phyloP scores from a whole-genome alignment of 2,113 vertebrate genomes.

The Solea solea region DNA sequence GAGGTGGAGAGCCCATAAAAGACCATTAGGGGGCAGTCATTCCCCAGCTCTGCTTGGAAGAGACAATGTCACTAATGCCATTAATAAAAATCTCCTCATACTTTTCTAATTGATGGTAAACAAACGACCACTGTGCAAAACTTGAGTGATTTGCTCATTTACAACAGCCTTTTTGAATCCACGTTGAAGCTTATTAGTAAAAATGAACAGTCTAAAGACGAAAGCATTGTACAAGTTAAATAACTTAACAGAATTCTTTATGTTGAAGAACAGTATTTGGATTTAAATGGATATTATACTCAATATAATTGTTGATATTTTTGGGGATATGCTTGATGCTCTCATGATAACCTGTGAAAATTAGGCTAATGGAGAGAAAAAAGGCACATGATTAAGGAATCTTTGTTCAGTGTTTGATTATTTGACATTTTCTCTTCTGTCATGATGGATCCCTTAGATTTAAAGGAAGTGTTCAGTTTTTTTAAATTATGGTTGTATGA shows the following conservation, averaged over 20 bases:
- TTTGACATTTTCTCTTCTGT: too few species aligned
- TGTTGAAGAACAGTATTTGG: too few species aligned
- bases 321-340: neutral
- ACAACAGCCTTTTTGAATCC: neutral
- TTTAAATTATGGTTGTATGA: too few species aligned
- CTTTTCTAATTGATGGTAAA: neutral
- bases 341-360: neutral
- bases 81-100: slow-evolving; percentile 7
- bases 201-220: neutral
- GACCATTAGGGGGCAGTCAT: slow-evolving; percentile 46
- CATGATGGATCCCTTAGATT: too few species aligned
- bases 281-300: neutral
- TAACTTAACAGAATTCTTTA: too few species aligned
- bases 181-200: too few species aligned
- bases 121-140: too few species aligned
- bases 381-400: neutral
- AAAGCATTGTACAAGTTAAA: neutral
- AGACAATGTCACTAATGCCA: slow-evolving; percentile 20
- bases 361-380: neutral
- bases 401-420: neutral
- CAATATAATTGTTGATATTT: neutral
- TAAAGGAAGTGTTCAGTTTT: too few species aligned
- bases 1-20: neutral
- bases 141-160: neutral
- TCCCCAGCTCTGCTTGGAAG: slow-evolving; percentile 16